Evolutionary conservation across 2,113 vertebrate genomes (phyloP).

Genomic region (Mormyrus iriodes): DNA sequence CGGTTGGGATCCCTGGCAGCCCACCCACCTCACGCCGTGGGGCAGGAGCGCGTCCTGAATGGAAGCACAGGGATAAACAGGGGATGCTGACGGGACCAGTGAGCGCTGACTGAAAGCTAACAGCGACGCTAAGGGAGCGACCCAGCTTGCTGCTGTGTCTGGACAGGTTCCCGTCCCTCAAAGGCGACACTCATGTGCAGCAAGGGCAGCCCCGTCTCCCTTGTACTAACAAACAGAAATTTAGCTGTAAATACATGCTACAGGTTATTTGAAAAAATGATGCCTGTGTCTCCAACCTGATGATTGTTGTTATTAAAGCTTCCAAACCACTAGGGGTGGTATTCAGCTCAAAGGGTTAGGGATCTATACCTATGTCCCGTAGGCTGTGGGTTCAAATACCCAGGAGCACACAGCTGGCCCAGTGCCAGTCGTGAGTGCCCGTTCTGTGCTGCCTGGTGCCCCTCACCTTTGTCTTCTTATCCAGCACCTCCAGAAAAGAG

Average conservation of each 20-base stretch:
- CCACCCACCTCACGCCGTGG: constrained; percentile 70
- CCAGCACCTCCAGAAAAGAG: constrained; percentile 57
- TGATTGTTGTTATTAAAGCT: neutral
- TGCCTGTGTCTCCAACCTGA: too few species aligned
- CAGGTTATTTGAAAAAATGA: neutral
- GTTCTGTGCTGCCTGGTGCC: neutral
- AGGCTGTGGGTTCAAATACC: neutral
- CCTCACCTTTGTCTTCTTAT: constrained; percentile 68
- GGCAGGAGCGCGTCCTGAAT: constrained; percentile 58
- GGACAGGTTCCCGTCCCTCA: constrained; percentile 43
- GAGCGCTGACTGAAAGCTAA: constrained; percentile 66
- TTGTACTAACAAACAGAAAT: neutral
- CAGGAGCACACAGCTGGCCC: neutral
- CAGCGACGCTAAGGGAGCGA: constrained; percentile 64
- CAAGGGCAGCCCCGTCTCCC: too few species aligned
- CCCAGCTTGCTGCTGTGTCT: constrained; percentile 46
- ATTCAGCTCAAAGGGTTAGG: neutral
- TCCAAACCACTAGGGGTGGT: neutral
- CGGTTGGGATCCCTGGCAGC: constrained; percentile 76
- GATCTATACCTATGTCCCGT: neutral
- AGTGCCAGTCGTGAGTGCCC: neutral
- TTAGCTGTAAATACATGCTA: neutral
- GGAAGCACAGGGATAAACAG: constrained; percentile 7
- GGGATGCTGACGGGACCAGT: constrained; percentile 62
- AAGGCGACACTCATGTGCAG: constrained; percentile 4